Base-by-base conservation (phyloP, 2,888 invertebrate genomes). In the Lasioglossum pauxillum region DNA sequence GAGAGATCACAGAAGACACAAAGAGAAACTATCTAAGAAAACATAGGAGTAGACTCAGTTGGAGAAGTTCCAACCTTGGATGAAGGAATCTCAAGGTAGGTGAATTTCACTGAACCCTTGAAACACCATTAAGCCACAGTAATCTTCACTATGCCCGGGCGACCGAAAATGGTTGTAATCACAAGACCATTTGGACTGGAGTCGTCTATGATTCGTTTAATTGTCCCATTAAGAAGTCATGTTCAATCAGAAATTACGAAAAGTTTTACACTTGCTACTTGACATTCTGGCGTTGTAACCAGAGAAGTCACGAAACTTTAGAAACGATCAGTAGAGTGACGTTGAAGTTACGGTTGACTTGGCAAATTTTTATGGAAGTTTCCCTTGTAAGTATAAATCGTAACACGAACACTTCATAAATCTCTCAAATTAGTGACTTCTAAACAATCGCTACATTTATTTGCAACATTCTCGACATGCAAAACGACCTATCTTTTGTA, bases 111-210 rank as follows among this genome's bases (percentile, higher is more conserved):
- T n/a, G 57, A 57, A n/a, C n/a, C 57, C 57, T n/a, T n/a, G 57
- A 10, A 57, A 57, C 53, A 57, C n/a, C 64, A 64, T 64, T 64
- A 64, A 64, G 64, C 31, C 19, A 31, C 19, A 19, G 31, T 31
- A 31, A 27, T 64, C 64, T 64, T 64, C 7, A 19, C 16, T 64
- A 8, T 64, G 31, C 8, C 14, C 19, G 31, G 31, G 2, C 31
- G 16, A 57, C n/a, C 57, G 57, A 57, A n/a, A n/a, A n/a, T n/a
- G 57, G n/a, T 57, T 57, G n/a, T 57, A 57, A 57, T 57, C 57
- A 12, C 57, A n/a, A n/a, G n/a, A n/a, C n/a, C n/a, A 10, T 57
- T 46, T 57, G 12, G 4, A 57, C 12, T 12, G n/a, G n/a, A 57
- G n/a, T 57, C 57, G 57, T n/a, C 57, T 57, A n/a, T 57, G n/a